These are phyloP conservation scores for Ornithorhynchus anatinus DNA, from an alignment of 2,113 vertebrate genomes.

Conservation along the genomic window DNA sequence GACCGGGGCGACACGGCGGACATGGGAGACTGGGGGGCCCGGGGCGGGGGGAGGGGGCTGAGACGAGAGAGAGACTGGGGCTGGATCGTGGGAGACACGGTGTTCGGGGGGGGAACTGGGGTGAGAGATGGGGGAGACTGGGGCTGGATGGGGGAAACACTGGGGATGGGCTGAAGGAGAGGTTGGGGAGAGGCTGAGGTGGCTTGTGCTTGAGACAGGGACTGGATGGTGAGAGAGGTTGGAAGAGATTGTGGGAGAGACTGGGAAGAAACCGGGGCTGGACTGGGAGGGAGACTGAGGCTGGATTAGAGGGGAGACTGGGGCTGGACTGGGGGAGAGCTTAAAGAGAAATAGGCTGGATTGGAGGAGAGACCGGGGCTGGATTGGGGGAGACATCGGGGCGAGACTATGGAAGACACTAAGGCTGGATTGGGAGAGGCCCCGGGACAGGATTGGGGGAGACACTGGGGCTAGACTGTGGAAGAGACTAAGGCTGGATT, in stretches of 20 bases:
- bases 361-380: background rate
- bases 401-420: too few species aligned
- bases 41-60: conserved; percentile 3
- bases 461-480: background rate
- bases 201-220: background rate
- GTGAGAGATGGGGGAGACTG: too few species aligned
- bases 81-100: too few species aligned
- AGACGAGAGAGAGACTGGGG: background rate
- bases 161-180: too few species aligned
- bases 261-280: background rate
- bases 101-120: too few species aligned
- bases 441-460: background rate
- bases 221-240: too few species aligned
- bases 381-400: too few species aligned
- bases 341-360: background rate
- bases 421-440: too few species aligned
- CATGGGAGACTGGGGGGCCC: conserved; percentile 5
- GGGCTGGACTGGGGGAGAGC: too few species aligned
- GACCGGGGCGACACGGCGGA: background rate
- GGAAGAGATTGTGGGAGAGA: background rate
- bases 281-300: background rate
- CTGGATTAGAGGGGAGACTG: too few species aligned
- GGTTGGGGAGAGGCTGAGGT: too few species aligned
- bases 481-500: background rate
- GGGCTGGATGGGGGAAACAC: too few species aligned